Percentiles rank a stretch among this genome's conserved stretches.
These are phyloP conservation scores for Dioctria linearis DNA, from an alignment of 2,888 invertebrate species.

Conservation along the genomic window DNA sequence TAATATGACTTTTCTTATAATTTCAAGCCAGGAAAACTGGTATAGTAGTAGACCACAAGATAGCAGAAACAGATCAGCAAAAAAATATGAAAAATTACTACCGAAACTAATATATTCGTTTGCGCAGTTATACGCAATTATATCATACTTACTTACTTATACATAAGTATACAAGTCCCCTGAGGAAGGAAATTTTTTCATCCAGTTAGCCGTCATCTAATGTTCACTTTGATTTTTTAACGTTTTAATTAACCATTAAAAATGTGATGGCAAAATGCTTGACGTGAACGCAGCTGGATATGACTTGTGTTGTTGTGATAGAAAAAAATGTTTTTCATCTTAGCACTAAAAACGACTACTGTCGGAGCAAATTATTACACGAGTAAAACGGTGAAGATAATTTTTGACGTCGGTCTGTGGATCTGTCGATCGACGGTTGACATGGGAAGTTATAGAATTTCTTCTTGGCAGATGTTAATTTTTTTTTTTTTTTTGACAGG, in stretches of 20 bases:
- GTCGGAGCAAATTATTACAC: neutral
- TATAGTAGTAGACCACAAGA: no score
- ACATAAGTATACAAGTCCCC: neutral
- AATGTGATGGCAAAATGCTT: slow-evolving; percentile 12
- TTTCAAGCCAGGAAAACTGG: no score
- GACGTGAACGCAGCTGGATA: slow-evolving; percentile 12
- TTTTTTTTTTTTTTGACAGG: no score
- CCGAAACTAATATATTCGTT: slow-evolving; percentile 3
- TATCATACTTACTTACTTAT: no score
- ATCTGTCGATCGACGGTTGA: no score
- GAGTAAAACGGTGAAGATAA: no score
- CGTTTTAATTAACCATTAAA: slow-evolving; percentile 22
- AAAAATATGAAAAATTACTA: neutral
- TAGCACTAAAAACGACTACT: neutral
- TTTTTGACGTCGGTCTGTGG: no score
- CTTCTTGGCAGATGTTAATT: no score
- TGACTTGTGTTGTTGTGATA: neutral
- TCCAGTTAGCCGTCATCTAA: slow-evolving; percentile 3
- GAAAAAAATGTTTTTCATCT: neutral
- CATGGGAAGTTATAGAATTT: no score
- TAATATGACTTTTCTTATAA: no score
- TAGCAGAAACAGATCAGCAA: no score
- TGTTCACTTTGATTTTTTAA: neutral
- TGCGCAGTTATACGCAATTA: neutral
- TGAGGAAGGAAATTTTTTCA: neutral